Evolutionary conservation across 2,888 invertebrate genomes (phyloP), one percentile per base, ranked within the genome.

Genomic region (Oasisia sp.): DNA sequence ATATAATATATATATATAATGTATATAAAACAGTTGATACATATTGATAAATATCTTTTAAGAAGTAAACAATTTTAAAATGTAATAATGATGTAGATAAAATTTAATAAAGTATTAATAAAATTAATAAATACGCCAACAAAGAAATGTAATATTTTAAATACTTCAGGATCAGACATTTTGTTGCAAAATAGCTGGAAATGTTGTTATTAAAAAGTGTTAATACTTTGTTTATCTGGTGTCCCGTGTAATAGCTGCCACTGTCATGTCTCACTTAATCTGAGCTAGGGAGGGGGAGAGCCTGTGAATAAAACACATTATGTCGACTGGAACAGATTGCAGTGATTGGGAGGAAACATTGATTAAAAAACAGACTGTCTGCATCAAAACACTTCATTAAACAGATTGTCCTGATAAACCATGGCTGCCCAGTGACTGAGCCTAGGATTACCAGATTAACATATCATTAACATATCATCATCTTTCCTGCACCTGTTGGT

Each of bases 361-460:
- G 74, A 27, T 74, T 74, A 27, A 74, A 74, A 74, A 74, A 74
- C 74, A 74, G n/a, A 74, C 74, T 74, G 74, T 74, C 74, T 74
- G 74, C 27, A 74, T 74, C 74, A 19, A 74, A 74, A 74, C 14
- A 27, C 3, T 74, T 74, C 74, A 74, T n/a, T 27, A 74, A 74
- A 27, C 74, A 27, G n/a, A 74, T 74, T 74, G 74, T 5, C 7
- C 7, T 74, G 74, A 74, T 74, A 74, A 58, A 27, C 27, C n/a
- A 27, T 74, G n/a, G 4, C 19, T 74, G 74, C 27, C 27, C 74
- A 19, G 74, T 19, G 27, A 27, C 74, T 27, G 74, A 19, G 74
- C 19, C 27, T 74, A n/a, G 74, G 74, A 74, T 74, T 74, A 74
- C 74, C n/a, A 74, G 74, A 74, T 74, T 74, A 74, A 19, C 74